phyloP scores from a whole-genome alignment of 2,888 invertebrate genomes.

The Cotesia congregata region DNA sequence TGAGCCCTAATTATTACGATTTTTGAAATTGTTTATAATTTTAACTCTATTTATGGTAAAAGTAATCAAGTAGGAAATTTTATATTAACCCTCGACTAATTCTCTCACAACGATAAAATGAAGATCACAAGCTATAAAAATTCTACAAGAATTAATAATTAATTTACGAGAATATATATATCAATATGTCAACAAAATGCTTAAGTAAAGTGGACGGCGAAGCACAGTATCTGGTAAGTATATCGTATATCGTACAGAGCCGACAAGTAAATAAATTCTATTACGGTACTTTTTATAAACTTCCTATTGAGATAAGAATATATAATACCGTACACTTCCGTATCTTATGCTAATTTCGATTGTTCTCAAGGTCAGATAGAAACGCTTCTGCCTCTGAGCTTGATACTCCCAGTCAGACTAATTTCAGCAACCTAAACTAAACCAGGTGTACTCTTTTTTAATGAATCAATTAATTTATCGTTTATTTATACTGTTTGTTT shows the following conservation, averaged over 20 bases:
- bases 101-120: too few relatives aligned
- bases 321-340: constrained; percentile 44
- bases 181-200: constrained; percentile 6
- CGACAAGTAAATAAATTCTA: constrained; percentile 34
- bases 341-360: constrained; percentile 51
- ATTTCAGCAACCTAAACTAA: constrained; percentile 5
- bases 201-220: constrained; percentile 21
- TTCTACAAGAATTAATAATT: too few relatives aligned
- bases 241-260: not conserved
- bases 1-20: too few relatives aligned
- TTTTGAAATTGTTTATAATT: too few relatives aligned
- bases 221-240: not conserved
- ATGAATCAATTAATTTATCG: not conserved
- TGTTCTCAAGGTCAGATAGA: constrained; percentile 54
- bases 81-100: too few relatives aligned
- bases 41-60: too few relatives aligned
- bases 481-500: not conserved
- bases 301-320: constrained; percentile 41
- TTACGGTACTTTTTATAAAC: constrained; percentile 38
- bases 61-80: too few relatives aligned
- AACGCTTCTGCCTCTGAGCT: constrained; percentile 40
- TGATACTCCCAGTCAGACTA: constrained; percentile 21
- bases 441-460: not conserved
- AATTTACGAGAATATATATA: not conserved
- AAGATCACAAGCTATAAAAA: too few relatives aligned